Evolutionary conservation across 2,797 vertebrate species (phyloP), one percentile per base, ranked within the genome.

Genomic region (Dallia pectoralis): DNA sequence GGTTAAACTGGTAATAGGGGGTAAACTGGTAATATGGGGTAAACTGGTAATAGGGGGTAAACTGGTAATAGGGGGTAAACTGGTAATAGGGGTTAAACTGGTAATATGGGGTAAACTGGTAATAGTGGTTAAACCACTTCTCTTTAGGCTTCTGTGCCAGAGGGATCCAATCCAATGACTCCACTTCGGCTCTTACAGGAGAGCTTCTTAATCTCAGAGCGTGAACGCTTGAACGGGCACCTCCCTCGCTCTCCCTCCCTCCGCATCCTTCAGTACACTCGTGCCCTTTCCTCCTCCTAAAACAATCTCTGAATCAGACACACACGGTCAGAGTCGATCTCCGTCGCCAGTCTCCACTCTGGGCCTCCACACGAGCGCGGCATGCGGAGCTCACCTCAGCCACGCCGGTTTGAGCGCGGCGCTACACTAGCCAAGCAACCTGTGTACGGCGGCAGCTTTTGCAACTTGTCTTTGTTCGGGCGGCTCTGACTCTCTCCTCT

Each of bases 391-490:
- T 86, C 73, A 81, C 78, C 72, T 79, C 73, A 66, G 25, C 74
- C 70, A 36, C 69, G 81, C 78, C 83, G 73, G 81, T 92, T 92
- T 86, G 73, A 91, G 75, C 78, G 90, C 86, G 70, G 84, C 89
- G 87, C 77, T 76, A 85, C 86, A 87, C 51, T 27, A 74, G 72
- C 88, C 81, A 76, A 82, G 87, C 78, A 79, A 79, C 81, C 79
- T 84, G 83, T 86, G 74, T 78, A 71, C 83, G 73, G 81, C 79
- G 80, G 74, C 81, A 27, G 18, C 67, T 18, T 32, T 51, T 78
- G 86, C 64, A 1, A 72, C 64, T 0, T 70, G 79, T 85, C 92
- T 93, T 93, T 93, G 92, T 93, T 92, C 88, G 49, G 70, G 72
- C 62, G 53, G 32, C 68, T 78, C 91, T 94, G 84, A 92, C 85